Percentiles rank a stretch among this genome's conserved stretches.
Evolutionary conservation across 2,113 vertebrate species (phyloP).

Genomic region (Myotis brandtii): DNA sequence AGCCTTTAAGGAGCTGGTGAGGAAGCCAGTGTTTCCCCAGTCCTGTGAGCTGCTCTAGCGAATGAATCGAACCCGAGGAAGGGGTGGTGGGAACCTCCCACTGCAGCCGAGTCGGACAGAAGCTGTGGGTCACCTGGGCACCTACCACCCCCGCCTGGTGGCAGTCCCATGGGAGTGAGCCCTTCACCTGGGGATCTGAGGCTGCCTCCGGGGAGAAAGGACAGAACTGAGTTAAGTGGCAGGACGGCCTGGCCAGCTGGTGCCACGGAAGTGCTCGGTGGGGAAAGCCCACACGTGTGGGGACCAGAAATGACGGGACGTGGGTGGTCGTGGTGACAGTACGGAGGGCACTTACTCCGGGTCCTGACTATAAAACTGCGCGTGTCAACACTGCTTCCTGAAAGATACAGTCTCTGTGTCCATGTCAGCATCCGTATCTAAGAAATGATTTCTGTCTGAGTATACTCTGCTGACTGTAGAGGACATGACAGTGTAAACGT

Average conservation of each 20-base stretch:
- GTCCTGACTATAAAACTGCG: accelerated
- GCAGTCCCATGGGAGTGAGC: neutral
- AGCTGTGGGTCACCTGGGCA: no score
- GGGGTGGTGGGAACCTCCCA: neutral
- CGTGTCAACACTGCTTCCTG: neutral
- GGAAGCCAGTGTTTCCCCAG: neutral
- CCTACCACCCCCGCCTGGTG: accelerated
- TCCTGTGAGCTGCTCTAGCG: neutral
- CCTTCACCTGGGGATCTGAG: neutral
- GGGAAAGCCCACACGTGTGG: no score
- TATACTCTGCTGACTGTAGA: neutral
- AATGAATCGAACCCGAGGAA: neutral
- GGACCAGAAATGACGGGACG: neutral
- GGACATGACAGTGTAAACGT: neutral
- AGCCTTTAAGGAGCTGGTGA: neutral
- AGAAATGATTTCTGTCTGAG: neutral
- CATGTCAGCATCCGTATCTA: neutral
- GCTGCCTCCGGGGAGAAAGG: neutral
- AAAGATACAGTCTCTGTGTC: neutral
- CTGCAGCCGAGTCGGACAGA: neutral
- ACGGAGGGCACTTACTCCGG: no score
- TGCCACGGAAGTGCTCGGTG: accelerated
- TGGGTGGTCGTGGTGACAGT: accelerated
- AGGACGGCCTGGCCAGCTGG: neutral
- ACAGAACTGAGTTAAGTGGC: neutral